Evolutionary conservation across 2,888 invertebrate species (phyloP).

Genomic region (Dasypogon diadema): DNA sequence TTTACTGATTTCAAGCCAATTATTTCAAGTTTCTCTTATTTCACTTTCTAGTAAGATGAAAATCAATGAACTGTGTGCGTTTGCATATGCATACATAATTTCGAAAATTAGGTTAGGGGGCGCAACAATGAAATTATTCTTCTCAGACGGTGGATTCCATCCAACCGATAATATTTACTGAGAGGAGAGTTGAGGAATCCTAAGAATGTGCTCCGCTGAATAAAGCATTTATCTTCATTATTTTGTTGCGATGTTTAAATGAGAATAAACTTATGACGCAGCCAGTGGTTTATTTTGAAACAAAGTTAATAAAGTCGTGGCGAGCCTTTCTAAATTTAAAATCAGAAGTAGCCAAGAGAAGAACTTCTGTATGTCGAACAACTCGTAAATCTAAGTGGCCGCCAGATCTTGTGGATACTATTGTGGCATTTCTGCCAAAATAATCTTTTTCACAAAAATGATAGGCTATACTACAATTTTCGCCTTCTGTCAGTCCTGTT

Average conservation of each 20-base stretch:
- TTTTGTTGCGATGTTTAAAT: not conserved
- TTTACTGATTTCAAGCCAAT: not conserved
- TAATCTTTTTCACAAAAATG: not conserved
- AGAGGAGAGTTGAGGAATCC: not conserved
- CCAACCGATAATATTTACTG: not conserved
- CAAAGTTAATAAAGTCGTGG: not conserved
- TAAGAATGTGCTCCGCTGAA: not conserved
- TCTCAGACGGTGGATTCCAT: not conserved
- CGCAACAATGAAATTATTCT: not conserved
- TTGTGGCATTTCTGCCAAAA: constrained; percentile 24
- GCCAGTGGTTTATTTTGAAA: not conserved
- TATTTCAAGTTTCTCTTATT: not conserved
- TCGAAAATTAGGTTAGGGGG: not conserved
- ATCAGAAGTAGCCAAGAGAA: not conserved
- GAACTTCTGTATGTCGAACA: not conserved
- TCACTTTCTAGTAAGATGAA: too few relatives aligned
- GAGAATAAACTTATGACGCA: not conserved
- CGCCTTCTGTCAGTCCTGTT: too few relatives aligned
- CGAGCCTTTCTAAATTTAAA: not conserved
- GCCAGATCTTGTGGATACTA: constrained; percentile 2
- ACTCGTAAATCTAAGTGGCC: constrained; percentile 12
- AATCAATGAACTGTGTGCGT: not conserved
- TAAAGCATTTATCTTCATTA: not conserved
- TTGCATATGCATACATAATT: not conserved
- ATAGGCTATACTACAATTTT: too few relatives aligned